phyloP scores from a whole-genome alignment of 23 tunicate genomes.

The Trididemnum clinides region DNA sequence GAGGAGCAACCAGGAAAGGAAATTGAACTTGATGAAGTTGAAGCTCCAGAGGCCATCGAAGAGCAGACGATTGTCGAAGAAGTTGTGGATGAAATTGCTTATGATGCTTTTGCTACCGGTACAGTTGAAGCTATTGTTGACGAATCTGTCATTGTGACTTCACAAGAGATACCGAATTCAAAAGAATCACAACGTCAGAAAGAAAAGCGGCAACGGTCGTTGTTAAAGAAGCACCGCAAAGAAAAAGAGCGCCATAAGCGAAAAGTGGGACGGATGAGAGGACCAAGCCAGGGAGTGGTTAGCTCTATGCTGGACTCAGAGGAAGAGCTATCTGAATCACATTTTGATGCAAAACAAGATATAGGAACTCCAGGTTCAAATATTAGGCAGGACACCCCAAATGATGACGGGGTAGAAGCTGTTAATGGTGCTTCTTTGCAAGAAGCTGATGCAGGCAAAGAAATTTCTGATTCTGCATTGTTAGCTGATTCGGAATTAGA shows the following conservation, averaged over 20 bases:
- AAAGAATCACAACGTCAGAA: neutral
- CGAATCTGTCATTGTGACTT: neutral
- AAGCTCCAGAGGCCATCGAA: constrained; percentile 10
- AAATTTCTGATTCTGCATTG: neutral
- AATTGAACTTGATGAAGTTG: constrained; percentile 11
- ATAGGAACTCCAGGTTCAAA: neutral
- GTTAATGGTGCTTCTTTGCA: neutral
- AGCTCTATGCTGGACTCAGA: constrained; percentile 66
- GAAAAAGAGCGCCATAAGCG: constrained; percentile 64
- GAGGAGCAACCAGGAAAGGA: neutral
- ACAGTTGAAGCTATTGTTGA: neutral
- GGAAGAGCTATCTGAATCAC: neutral
- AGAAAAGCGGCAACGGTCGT: constrained; percentile 29
- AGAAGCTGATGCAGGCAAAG: neutral
- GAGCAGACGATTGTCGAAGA: constrained; percentile 47
- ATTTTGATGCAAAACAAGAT: too few species aligned
- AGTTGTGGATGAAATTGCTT: neutral
- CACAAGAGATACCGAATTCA: neutral
- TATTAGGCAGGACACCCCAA: neutral
- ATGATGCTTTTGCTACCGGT: neutral
- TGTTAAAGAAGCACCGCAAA: constrained; percentile 67
- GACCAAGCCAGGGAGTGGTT: constrained; percentile 63
- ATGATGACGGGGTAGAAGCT: neutral
- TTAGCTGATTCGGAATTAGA: neutral
- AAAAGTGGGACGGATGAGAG: constrained; percentile 60